Evolutionary conservation across 2,888 invertebrate species (phyloP), one percentile per base, ranked within the genome.

Genomic region (Hoplodrina blanda): DNA sequence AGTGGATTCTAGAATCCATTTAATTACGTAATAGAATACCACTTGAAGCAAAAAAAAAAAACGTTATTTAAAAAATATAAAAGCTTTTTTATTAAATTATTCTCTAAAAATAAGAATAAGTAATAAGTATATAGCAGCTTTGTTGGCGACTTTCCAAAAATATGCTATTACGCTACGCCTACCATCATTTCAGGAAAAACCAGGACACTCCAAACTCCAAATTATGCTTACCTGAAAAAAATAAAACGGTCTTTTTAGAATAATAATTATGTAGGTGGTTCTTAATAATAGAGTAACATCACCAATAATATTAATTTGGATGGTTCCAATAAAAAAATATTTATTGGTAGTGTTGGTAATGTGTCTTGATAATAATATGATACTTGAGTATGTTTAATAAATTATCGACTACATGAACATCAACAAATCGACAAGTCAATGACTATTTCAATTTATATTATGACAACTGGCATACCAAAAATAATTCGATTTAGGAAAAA

Each of bases 211-310:
- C 49, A 53, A 71, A 49, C n/a, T 41, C 7, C 49, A 53, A 71
- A 76, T 10, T 52, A 30, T 63, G 25, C 67, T 67, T 79, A 78
- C 78, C 78, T 79, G 80, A 15, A 78, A 78, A 64, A 70, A 78
- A 73, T 30, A 20, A 62, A 56, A 62, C 2, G 46, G 0, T 50
- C 15, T 64, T 10, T 56, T 67, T 75, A 70, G 15, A 55, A 72
- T 25, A 15, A 3, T n/a, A n/a, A n/a, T n/a, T n/a, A 15, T 20
- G 46, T 46, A 46, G 10, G 4, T 30, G 15, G 2, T 33, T 20
- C 44, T 25, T 4, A 50, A 37, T 37, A 3, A 25, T 25, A 25
- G 25, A 25, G 25, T 25, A 2, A 2, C 25, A 25, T 25, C 25
- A 25, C 25, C 25, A 25, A 25, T 25, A 25, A 25, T 25, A 25